Evolutionary conservation across 2,113 vertebrate genomes (phyloP).

Genomic region (Bucco capensis): DNA sequence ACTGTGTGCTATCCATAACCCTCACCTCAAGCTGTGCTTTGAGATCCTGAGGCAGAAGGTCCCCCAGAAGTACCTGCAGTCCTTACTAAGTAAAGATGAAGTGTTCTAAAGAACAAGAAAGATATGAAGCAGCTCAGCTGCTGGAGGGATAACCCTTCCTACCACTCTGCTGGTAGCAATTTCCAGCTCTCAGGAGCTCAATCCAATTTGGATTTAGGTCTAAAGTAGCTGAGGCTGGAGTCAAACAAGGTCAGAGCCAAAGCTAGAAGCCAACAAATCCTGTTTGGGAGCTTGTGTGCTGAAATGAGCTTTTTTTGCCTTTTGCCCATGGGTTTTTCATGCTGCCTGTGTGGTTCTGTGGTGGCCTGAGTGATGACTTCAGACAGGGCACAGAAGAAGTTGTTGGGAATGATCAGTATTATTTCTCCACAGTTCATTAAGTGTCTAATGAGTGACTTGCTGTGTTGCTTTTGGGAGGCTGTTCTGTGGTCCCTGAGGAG

Average conservation of each 20-base stretch:
- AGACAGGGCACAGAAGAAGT: neutral
- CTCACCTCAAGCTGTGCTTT: neutral
- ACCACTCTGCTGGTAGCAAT: neutral
- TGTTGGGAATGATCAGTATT: neutral
- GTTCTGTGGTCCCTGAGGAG: slow-evolving; percentile 4
- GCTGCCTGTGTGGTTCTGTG: slow-evolving; percentile 22
- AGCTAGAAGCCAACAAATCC: neutral
- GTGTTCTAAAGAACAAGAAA: too few species aligned
- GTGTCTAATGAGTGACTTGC: slow-evolving; percentile 11
- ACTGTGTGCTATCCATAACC: neutral
- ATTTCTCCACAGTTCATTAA: slow-evolving; percentile 29
- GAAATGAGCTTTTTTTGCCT: neutral
- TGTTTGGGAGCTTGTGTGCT: neutral
- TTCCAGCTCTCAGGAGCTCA: neutral
- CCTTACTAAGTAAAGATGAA: neutral
- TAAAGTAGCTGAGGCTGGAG: neutral
- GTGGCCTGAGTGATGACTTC: neutral
- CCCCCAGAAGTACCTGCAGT: neutral
- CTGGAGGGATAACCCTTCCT: neutral
- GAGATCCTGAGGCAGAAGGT: neutral
- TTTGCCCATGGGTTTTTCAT: neutral
- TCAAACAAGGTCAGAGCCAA: slow-evolving; percentile 46
- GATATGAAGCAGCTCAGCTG: neutral
- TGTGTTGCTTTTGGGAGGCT: slow-evolving; percentile 41
- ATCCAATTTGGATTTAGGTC: neutral